phyloP scores from a whole-genome alignment of 2,888 invertebrate genomes.

The Byasa hedistus region DNA sequence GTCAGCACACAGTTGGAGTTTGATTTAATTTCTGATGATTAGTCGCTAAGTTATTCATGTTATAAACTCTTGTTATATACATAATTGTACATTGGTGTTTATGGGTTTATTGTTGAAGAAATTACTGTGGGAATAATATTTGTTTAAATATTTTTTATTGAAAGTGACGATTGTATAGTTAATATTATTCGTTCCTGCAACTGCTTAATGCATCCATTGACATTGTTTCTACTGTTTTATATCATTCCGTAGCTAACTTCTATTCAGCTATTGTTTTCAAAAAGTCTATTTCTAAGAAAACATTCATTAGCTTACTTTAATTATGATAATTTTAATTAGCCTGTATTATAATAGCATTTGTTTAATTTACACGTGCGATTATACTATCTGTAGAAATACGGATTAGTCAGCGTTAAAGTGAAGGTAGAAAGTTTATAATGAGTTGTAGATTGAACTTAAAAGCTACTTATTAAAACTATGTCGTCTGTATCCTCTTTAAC shows the following conservation, averaged over 20 bases:
- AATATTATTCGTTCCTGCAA: slow-evolving; percentile 12
- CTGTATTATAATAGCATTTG: not conserved
- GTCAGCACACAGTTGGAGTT: too few relatives aligned
- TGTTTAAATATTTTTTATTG: slow-evolving; percentile 4
- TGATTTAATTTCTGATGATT: too few relatives aligned
- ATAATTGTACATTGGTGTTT: not conserved
- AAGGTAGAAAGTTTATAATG: too few relatives aligned
- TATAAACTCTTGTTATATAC: not conserved
- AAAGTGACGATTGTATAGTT: not conserved
- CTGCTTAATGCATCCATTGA: slow-evolving; percentile 5
- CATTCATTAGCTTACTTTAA: slow-evolving; percentile 3
- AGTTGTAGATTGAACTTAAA: too few relatives aligned
- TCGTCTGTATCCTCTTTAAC: not conserved
- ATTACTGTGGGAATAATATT: not conserved
- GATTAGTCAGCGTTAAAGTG: too few relatives aligned
- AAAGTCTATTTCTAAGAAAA: not conserved
- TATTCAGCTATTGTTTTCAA: not conserved
- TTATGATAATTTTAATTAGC: not conserved
- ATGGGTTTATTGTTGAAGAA: not conserved
- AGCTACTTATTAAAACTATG: not conserved
- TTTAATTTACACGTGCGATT: not conserved
- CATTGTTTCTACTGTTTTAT: slow-evolving; percentile 6
- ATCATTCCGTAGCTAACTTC: not conserved
- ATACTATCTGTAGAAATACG: not conserved
- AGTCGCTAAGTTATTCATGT: too few relatives aligned